Evolutionary conservation across 2,888 invertebrate species (phyloP), one percentile per base, ranked within the genome.

Genomic region (Archaeoteleia sp.): DNA sequence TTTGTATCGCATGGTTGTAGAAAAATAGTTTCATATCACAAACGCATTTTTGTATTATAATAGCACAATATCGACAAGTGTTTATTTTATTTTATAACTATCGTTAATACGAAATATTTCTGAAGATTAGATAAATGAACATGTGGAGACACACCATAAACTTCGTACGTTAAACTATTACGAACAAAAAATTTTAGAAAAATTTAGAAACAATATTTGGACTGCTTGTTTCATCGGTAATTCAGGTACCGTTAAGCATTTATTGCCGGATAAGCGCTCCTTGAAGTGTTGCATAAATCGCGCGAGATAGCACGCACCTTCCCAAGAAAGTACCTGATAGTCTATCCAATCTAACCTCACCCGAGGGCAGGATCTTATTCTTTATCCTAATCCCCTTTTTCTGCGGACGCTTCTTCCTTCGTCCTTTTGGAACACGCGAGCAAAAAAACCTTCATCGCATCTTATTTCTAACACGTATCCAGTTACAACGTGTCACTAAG

Each of bases 201-300:
- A 4, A 20, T 20, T 4, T 20, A 20, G 27, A 67, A 61, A 51
- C 54, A 67, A 57, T 61, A 67, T 30, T 51, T 29, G 23, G 51
- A 61, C 55, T 62, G 51, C 58, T 66, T 49, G 58, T 58, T 66
- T 70, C 51, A 62, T 62, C 65, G 62, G 72, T 74, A 74, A 74
- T 74, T 71, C 70, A 66, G 67, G 71, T 74, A 72, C 72, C 72
- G 71, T 74, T 72, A 70, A 66, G 45, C 63, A 39, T 55, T 67
- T 71, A 71, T 70, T 45, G 61, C 51, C 39, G 61, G 54, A 68
- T 62, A 67, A 66, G 62, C 60, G 58, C 55, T 61, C 54, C 57
- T 66, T 62, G 69, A 40, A 53, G 54, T 12, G 12, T 32, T 67
- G 61, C 67, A 71, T 72, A 70, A 71, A 74, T 72, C 70, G 70